Conservation (phyloP, 2,113 vertebrate species). For the Pogona vitticeps region DNA sequence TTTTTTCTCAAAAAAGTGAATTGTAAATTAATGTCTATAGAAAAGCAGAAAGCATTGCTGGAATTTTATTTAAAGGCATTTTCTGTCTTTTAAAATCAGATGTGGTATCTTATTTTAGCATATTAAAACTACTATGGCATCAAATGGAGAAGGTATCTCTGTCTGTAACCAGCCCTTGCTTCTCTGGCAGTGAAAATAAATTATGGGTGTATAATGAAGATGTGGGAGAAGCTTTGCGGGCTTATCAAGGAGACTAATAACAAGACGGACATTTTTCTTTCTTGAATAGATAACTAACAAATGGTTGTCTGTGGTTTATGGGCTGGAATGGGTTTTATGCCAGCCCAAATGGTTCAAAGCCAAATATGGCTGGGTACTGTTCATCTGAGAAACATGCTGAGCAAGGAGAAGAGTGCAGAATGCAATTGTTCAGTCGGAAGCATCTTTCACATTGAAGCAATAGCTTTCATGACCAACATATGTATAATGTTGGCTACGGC, state of each 20-base stretch:
- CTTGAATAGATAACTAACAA: constrained; percentile 38
- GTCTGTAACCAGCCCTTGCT: constrained; percentile 37
- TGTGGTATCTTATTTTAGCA: background rate
- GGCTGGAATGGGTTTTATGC: background rate
- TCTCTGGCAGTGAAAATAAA: background rate
- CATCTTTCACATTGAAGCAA: background rate
- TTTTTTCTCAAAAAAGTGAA: background rate
- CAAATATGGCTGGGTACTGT: background rate
- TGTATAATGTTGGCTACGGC: background rate
- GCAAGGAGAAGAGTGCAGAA: background rate
- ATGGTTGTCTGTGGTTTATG: constrained; percentile 1
- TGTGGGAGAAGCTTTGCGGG: background rate
- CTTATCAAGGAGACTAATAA: constrained; percentile 26
- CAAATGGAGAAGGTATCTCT: constrained; percentile 43
- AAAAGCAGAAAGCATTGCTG: background rate
- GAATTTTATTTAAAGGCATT: background rate
- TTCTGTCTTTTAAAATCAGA: rapidly evolving
- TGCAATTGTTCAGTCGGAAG: background rate
- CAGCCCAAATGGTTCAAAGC: background rate
- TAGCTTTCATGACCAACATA: background rate
- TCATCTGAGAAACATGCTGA: background rate
- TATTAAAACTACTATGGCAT: constrained; percentile 31
- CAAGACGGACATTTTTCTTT: constrained; percentile 27
- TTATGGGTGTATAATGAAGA: background rate
- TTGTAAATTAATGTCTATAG: background rate